Conservation (phyloP, 1,140 invertebrate genomes). For the Elysia chlorotica region DNA sequence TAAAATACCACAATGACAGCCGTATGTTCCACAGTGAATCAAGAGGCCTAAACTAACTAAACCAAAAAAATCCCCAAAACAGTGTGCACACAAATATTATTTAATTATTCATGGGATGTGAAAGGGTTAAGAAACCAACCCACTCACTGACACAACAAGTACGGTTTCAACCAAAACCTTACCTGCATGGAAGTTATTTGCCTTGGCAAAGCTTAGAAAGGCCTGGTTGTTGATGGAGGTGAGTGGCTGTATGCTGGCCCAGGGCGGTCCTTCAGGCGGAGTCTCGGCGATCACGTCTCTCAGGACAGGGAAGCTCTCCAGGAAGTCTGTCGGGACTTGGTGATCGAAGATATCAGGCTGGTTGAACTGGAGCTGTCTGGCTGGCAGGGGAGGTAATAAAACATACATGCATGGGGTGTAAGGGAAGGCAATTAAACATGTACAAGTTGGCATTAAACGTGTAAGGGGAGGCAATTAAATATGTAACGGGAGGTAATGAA, state of each 20-base stretch:
- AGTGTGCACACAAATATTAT: background rate
- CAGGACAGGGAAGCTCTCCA: conserved; percentile 67
- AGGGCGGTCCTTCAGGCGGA: conserved; percentile 68
- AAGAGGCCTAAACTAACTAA: too few relatives aligned
- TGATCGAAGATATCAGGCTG: conserved; percentile 73
- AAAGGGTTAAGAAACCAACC: background rate
- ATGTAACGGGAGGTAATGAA: too few relatives aligned
- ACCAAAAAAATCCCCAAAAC: background rate
- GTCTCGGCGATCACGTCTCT: conserved; percentile 67
- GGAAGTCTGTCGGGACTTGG: conserved; percentile 67
- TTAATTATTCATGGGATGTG: background rate
- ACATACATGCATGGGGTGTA: background rate
- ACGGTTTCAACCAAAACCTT: background rate
- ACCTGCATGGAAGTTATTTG: conserved; percentile 70
- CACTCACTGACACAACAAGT: background rate
- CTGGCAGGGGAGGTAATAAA: conserved; percentile 23
- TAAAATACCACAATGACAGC: background rate
- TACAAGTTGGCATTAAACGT: background rate
- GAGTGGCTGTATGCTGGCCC: conserved; percentile 68
- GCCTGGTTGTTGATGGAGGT: conserved; percentile 66
- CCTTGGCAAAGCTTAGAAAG: conserved; percentile 82
- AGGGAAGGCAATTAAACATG: background rate
- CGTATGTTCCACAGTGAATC: too few relatives aligned
- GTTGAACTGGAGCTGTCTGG: conserved; percentile 75
- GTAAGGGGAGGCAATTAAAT: background rate